phyloP scores from a whole-genome alignment of 2,113 vertebrate species.

The Kryptolebias marmoratus region DNA sequence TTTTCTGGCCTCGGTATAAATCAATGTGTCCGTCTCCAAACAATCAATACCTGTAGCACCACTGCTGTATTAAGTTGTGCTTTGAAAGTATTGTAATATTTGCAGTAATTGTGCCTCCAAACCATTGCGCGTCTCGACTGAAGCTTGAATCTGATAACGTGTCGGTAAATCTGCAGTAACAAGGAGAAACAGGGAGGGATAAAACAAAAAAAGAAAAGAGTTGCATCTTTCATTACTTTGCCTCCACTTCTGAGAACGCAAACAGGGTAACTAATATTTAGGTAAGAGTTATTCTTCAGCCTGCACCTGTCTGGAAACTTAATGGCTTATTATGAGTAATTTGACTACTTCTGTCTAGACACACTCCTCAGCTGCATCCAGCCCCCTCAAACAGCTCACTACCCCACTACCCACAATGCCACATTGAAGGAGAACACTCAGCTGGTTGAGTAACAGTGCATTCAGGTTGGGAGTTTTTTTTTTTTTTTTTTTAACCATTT shows the following conservation, averaged over 20 bases:
- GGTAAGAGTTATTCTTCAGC: background rate
- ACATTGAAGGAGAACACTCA: no score
- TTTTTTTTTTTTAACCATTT: background rate
- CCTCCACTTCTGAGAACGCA: background rate
- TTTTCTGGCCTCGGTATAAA: background rate
- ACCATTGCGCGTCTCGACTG: background rate
- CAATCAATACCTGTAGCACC: background rate
- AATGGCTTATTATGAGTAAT: constrained; percentile 1
- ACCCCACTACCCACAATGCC: background rate
- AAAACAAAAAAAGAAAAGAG: background rate
- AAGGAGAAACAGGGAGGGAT: background rate
- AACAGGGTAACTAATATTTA: background rate
- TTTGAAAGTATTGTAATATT: background rate
- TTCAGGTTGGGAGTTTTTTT: background rate
- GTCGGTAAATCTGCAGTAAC: background rate
- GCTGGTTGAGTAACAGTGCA: background rate
- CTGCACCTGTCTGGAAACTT: background rate
- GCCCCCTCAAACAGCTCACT: background rate
- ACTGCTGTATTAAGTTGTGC: background rate
- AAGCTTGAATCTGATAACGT: background rate
- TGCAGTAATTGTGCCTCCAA: constrained; percentile 1
- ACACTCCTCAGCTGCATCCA: background rate
- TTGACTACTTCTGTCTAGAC: background rate
- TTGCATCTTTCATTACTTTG: background rate
- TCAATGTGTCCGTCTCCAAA: background rate